phyloP scores from a whole-genome alignment of 2,888 invertebrate species.

The Pyralis farinalis region DNA sequence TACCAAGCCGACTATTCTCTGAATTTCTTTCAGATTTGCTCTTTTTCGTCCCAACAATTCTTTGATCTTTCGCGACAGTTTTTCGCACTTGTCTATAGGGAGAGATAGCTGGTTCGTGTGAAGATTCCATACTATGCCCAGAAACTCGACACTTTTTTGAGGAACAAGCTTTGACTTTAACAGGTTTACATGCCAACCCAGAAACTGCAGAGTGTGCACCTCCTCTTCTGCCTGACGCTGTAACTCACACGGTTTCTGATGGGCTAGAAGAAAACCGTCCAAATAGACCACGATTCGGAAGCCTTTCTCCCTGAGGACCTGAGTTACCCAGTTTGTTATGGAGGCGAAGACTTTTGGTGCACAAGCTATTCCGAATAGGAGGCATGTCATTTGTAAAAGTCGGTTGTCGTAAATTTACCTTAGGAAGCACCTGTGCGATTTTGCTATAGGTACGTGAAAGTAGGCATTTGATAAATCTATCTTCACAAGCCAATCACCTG shows the following conservation, averaged over 20 bases:
- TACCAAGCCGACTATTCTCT: neutral
- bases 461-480: slow-evolving; percentile 10
- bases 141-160: slow-evolving; percentile 5
- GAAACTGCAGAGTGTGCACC: neutral
- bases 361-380: slow-evolving; percentile 17
- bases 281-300: slow-evolving; percentile 18
- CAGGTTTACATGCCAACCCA: slow-evolving; percentile 7
- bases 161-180: slow-evolving; percentile 2
- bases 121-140: slow-evolving; percentile 14
- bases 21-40: neutral
- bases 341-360: slow-evolving; percentile 16
- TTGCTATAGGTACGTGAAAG: slow-evolving; percentile 9
- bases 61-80: too few species aligned
- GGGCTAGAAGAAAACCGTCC: slow-evolving; percentile 18
- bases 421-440: slow-evolving; percentile 8
- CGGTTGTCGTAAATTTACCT: neutral
- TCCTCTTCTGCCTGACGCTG: neutral
- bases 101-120: neutral
- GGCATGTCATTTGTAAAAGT: slow-evolving; percentile 8
- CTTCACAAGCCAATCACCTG: slow-evolving; percentile 1
- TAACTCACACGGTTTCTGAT: slow-evolving; percentile 8
- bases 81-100: neutral
- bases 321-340: slow-evolving; percentile 17
- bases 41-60: neutral
- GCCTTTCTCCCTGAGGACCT: slow-evolving; percentile 11